Base-by-base conservation (phyloP, 1,140 invertebrate species). In the Anastrepha obliqua region DNA sequence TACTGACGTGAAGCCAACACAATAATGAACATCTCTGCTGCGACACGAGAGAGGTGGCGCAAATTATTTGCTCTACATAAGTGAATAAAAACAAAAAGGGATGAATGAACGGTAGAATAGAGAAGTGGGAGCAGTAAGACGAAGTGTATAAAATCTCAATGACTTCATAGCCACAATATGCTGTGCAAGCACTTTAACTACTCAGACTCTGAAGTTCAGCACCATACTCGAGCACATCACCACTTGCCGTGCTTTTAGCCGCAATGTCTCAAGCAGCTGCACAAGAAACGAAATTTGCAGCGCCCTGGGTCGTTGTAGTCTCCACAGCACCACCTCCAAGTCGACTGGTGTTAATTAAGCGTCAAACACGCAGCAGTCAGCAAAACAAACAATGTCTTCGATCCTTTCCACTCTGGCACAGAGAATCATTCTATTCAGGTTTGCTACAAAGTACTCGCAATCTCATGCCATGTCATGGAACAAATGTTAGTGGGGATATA, bases 301-400 rank as follows among this genome's bases (percentile, higher is more conserved):
- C 13, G 17, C 17, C 39, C 8, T 15, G 42, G 17, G 11, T 74
- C 6, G 13, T 74, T 74, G 67, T 74, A 3, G 67, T 2, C 39
- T n/a, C 5, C 1, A 7, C 15, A 15, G 3, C 42, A 74, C 42
- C 67, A 44, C 15, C 67, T 74, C 0, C 42, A 44, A 8, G 17
- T 74, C 13, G 29, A 7, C 67, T 47, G 67, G 67, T 47, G 67
- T 74, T 74, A 74, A 74, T 74, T 74, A 74, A 74, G 67, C 67
- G 39, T 13, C 42, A 15, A 42, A 74, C 67, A 74, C 67, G 67
- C 67, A 74, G 15, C 67, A 74, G 67, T 44, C 67, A 74, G 29
- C 15, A 74, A 74, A 42, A 44, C 67, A 74, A 44, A 74, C 67
- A 74, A 47, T 20, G 3, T 42, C 44, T 4, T 39, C 15, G 39